Base-by-base conservation (phyloP, 2,797 vertebrate species). In the Cetoscarus ocellatus region DNA sequence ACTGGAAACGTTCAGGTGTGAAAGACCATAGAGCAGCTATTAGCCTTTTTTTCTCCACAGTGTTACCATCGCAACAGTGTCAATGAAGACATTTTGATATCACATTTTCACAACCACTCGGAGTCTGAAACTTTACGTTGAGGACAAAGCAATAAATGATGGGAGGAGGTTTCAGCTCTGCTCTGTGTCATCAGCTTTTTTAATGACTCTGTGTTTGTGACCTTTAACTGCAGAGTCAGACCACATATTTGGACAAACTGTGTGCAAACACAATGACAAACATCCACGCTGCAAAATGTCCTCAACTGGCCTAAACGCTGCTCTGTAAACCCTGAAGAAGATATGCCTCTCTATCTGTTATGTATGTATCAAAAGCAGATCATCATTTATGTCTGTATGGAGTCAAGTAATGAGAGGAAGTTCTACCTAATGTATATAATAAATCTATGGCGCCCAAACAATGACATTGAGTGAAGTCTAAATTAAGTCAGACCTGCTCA, bases 41-140 rank as follows among this genome's bases (percentile, higher is more conserved):
- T 63, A 74, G 67, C 63, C 67, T 82, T 82, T 56, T 69, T 62
- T 27, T 27, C 27, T 27, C 27, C 11, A 50, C 43, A 0, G 43
- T 53, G 80, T 89, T 89, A 63, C 85, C 85, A 86, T 80, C 79
- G 84, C 64, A 85, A 84, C 79, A 7, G 38, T 42, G 54, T 78
- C 77, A 86, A 70, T 77, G 76, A 75, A 62, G 67, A 75, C 64
- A 61, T 82, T 78, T 73, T 83, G 77, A 80, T 88, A 70, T 75
- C 80, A 78, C 76, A 75, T 82, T 75, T 83, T 82, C 14, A 0
- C 44, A 43, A 39, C 70, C 63, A 44, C 39, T 73, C 43, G 10
- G 53, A 70, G 60, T 65, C 52, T 15, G 60, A 78, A 85, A 80
- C 61, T 73, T 71, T 65, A 57, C n/a, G 50, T 59, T 61, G 59